These are phyloP conservation scores for Ophonus ardosiacus DNA, from an alignment of 2,888 invertebrate species.

Conservation along the genomic window DNA sequence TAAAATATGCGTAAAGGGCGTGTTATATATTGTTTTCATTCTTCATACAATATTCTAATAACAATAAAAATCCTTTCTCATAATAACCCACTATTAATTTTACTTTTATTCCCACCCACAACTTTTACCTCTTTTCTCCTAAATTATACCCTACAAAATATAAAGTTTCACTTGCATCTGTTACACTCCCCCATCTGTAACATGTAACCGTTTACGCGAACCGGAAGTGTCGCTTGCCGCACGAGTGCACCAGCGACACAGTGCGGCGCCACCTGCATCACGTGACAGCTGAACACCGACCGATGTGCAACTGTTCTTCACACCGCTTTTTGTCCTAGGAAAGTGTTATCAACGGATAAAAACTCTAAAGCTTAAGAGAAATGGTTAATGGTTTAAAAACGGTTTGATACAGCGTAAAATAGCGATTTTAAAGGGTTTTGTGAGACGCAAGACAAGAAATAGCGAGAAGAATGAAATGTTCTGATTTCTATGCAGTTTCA, in stretches of 20 bases:
- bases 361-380: conserved; percentile 9
- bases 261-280: conserved; percentile 17
- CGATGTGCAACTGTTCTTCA: conserved; percentile 40
- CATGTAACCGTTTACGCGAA: neutral
- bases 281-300: conserved; percentile 11
- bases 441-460: no score
- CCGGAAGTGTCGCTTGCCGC: conserved; percentile 13
- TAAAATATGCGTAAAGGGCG: neutral
- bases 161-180: neutral
- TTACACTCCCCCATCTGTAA: neutral
- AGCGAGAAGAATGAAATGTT: no score
- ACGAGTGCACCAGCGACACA: conserved; percentile 22
- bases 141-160: neutral
- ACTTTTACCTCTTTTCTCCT: neutral
- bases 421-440: neutral
- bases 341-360: neutral
- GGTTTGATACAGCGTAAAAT: conserved; percentile 13
- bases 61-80: neutral
- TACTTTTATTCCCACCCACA: neutral
- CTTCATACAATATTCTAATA: neutral
- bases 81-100: neutral
- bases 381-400: conserved; percentile 35
- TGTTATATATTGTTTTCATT: neutral
- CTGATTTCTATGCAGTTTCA: no score
- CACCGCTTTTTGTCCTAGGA: conserved; percentile 1